Conservation (phyloP, 2,888 invertebrate genomes). For the Isoperla grammatica region DNA sequence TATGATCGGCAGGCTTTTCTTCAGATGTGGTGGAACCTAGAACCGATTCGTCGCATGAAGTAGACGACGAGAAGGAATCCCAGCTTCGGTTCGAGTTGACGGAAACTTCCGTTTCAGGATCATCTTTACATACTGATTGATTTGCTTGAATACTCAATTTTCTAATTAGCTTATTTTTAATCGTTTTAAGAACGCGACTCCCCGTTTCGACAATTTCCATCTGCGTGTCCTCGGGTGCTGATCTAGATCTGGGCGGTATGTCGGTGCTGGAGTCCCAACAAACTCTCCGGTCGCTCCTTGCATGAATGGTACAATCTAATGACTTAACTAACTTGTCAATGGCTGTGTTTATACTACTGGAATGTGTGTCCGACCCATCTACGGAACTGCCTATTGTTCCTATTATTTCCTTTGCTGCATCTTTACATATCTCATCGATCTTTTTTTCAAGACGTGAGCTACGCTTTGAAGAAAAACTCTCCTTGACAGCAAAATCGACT, state of each 20-base stretch:
- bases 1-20: neutral
- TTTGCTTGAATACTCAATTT: neutral
- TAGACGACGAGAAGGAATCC: neutral
- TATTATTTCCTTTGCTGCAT: too few relatives aligned
- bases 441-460: too few relatives aligned
- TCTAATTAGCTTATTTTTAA: neutral
- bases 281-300: neutral
- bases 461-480: too few relatives aligned
- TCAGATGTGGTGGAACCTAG: neutral
- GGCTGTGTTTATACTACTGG: neutral
- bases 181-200: neutral
- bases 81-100: neutral
- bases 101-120: neutral
- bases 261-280: constrained; percentile 11
- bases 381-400: too few relatives aligned
- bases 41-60: too few relatives aligned
- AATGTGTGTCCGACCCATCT: too few relatives aligned
- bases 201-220: neutral
- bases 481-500: too few relatives aligned
- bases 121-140: neutral
- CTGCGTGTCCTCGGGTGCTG: neutral
- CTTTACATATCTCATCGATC: too few relatives aligned
- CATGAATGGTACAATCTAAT: neutral
- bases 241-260: neutral
- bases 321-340: neutral